A percentile compares a stretch with the other conserved stretches of the same genome.
These are phyloP conservation scores for Amiota communis DNA, from an alignment of 2,888 invertebrate genomes.

Conservation along the genomic window DNA sequence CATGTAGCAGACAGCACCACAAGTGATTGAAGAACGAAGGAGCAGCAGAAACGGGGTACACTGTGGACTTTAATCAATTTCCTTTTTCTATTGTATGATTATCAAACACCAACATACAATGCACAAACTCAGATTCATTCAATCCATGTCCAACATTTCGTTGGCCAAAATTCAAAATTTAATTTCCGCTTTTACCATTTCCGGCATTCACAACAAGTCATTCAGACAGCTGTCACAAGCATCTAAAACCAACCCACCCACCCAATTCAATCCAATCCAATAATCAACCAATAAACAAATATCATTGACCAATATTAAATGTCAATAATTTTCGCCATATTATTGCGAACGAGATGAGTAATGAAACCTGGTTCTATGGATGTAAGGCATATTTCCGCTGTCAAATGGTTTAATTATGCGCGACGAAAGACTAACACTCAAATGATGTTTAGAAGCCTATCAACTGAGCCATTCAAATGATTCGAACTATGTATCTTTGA, in stretches of 20 bases:
- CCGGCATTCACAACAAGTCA: neutral
- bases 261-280: neutral
- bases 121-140: no score
- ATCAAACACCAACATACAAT: no score
- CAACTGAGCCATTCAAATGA: no score
- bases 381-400: conserved; percentile 54
- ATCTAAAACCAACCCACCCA: neutral
- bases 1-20: no score
- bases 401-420: conserved; percentile 59
- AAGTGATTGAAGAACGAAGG: no score
- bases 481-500: no score
- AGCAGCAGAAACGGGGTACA: no score
- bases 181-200: conserved; percentile 18
- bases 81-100: no score
- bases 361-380: neutral
- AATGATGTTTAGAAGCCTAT: no score
- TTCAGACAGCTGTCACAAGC: conserved; percentile 18
- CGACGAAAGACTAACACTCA: neutral
- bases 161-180: conserved; percentile 11
- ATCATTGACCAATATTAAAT: neutral
- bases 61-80: no score
- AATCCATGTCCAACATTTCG: no score
- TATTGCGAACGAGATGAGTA: neutral
- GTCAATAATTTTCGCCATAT: neutral
- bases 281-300: neutral